Percentiles rank a stretch among this genome's conserved stretches.
These are phyloP conservation scores for Danio albolineatus DNA, from an alignment of 2,797 vertebrate genomes.

Conservation along the genomic window DNA sequence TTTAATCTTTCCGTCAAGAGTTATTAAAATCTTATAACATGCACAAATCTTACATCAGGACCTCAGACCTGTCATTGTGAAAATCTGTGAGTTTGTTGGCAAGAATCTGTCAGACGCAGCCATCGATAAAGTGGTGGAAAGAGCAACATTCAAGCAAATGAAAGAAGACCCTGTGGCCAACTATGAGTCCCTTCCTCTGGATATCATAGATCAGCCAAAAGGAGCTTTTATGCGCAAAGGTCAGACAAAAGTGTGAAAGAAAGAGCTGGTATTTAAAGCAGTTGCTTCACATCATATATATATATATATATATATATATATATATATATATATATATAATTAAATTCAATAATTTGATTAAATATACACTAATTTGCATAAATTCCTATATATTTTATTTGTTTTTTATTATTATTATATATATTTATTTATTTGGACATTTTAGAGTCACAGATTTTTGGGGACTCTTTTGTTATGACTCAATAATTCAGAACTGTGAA, in stretches of 20 bases:
- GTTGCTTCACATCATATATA: too few species aligned
- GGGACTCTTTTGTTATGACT: too few species aligned
- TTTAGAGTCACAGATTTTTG: too few species aligned
- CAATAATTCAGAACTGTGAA: too few species aligned
- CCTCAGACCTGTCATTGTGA: constrained; percentile 69
- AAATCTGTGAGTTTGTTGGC: constrained; percentile 72
- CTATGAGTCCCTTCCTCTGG: constrained; percentile 60
- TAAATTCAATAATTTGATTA: too few species aligned
- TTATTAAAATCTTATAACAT: neutral
- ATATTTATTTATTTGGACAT: too few species aligned
- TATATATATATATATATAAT: too few species aligned
- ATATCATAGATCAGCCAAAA: rapidly evolving
- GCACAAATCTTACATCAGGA: constrained; percentile 54
- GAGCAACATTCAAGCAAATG: constrained; percentile 70
- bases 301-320: too few species aligned
- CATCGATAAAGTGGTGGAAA: constrained; percentile 69
- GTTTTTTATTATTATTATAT: too few species aligned
- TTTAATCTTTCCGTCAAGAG: neutral
- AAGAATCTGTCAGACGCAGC: constrained; percentile 71
- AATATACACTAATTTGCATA: too few species aligned
- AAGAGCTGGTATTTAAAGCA: neutral
- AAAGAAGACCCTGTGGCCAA: constrained; percentile 69
- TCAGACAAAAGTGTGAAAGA: constrained; percentile 24
- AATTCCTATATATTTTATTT: too few species aligned
- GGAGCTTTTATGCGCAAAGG: constrained; percentile 71